Base-by-base conservation (phyloP, 2,797 vertebrate genomes). In the Leontocebus nigricollis region DNA sequence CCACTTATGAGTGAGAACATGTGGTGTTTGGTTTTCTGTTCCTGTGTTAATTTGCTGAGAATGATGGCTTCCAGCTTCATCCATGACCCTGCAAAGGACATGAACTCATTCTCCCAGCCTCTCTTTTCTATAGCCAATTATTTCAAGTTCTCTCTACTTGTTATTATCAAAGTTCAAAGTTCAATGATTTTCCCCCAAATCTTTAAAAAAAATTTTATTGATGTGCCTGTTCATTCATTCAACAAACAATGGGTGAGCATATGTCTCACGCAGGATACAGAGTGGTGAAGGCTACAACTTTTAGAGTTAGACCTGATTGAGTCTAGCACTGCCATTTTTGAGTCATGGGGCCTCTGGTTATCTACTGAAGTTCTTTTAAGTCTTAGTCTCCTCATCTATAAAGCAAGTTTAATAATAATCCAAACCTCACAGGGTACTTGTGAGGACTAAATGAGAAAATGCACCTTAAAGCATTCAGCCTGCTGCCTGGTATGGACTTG, bases 201-300 rank as follows among this genome's bases (percentile, higher is more conserved):
- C 7, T 22, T 17, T 17, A 44, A 83, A 39, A 48, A n/a, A 17
- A 0, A 2, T n/a, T 79, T 44, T 57, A 84, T 1, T 64, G 57
- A 92, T 50, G 75, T 70, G n/a, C 57, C 72, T 80, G 77, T 67
- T 88, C 20, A 88, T 88, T 79, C 88, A 93, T 79, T 85, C 44
- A 92, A 64, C 76, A 83, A 86, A 88, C 2, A 81, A 26, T 11
- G 80, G 59, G 44, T 92, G 33, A 93, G 52, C 26, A 50, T 19
- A 76, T 36, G 75, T 79, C 44, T 94, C n/a, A 80, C 50, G 75
- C n/a, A 79, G 12, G 27, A 50, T 46, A 39, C 39, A 88, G 52
- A 85, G 44, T 17, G 36, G 44, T 75, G 22, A 86, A 59, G 6
- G 22, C 26, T 26, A 55, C 0, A 57, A 61, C 57, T 77, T 88